phyloP scores from a whole-genome alignment of 2,113 vertebrate genomes.

The Anguilla japonica region DNA sequence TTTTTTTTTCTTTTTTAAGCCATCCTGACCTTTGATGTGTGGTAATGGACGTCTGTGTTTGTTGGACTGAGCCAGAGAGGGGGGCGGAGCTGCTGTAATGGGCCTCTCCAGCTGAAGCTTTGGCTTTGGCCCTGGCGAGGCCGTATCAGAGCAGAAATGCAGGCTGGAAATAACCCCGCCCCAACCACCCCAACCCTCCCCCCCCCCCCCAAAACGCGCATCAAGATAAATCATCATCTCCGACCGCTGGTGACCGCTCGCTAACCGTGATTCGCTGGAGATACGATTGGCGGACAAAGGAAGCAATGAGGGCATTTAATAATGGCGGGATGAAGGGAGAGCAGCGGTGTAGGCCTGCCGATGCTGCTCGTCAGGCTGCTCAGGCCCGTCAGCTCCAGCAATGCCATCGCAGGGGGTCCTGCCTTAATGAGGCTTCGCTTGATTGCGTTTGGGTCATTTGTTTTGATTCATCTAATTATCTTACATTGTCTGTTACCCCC shows the following conservation, averaged over 20 bases:
- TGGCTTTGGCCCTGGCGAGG: conserved; percentile 62
- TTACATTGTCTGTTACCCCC: neutral
- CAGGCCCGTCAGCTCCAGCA: neutral
- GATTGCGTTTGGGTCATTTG: neutral
- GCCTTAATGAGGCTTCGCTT: neutral
- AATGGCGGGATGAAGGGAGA: neutral
- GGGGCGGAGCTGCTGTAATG: conserved; percentile 55
- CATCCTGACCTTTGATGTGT: conserved; percentile 54
- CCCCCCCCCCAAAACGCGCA: neutral
- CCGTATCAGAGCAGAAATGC: conserved; percentile 29
- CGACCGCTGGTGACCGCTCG: neutral
- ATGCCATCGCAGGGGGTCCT: neutral
- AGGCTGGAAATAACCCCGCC: neutral
- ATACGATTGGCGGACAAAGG: neutral
- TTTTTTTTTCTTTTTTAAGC: conserved; percentile 21
- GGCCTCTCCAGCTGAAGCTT: conserved; percentile 46
- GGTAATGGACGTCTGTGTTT: conserved; percentile 57
- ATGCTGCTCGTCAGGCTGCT: neutral
- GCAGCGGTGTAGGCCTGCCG: neutral
- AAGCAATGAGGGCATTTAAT: neutral
- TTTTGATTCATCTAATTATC: neutral
- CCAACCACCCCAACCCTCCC: too few relatives aligned
- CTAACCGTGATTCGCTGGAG: neutral
- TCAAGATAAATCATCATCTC: neutral
- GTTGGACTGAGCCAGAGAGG: conserved; percentile 35